phyloP scores from a whole-genome alignment of 2,797 vertebrate species.

The Manis javanica region DNA sequence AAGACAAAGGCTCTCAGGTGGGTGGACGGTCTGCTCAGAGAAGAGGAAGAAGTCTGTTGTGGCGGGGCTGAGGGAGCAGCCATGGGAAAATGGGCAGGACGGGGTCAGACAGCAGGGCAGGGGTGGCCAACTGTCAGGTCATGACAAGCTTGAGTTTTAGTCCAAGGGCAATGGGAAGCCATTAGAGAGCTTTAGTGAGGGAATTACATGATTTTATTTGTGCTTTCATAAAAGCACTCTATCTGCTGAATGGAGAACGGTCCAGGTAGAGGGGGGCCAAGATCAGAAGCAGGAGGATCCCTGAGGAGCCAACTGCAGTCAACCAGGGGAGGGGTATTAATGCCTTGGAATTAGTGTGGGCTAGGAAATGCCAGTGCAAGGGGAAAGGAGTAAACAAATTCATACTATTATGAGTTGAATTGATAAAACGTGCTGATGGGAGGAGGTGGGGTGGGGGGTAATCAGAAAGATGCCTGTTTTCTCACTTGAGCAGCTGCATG shows the following conservation, averaged over 20 bases:
- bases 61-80: neutral
- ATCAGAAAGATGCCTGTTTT: neutral
- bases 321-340: neutral
- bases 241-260: neutral
- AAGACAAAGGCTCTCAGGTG: neutral
- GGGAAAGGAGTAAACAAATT: neutral
- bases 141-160: neutral
- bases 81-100: neutral
- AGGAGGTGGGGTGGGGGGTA: rapidly evolving
- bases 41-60: neutral
- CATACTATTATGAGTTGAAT: neutral
- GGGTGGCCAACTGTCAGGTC: neutral
- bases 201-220: no score
- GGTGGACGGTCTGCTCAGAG: neutral
- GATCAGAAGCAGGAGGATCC: neutral
- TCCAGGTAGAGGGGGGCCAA: neutral
- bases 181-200: neutral
- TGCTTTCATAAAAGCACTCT: neutral
- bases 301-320: neutral
- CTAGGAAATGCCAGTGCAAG: neutral
- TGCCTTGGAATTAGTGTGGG: neutral
- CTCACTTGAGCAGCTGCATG: neutral
- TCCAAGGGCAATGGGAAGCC: neutral
- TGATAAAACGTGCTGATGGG: neutral
- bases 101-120: neutral